phyloP scores from a whole-genome alignment of 2,888 invertebrate genomes.

The Salpingus planirostris region DNA sequence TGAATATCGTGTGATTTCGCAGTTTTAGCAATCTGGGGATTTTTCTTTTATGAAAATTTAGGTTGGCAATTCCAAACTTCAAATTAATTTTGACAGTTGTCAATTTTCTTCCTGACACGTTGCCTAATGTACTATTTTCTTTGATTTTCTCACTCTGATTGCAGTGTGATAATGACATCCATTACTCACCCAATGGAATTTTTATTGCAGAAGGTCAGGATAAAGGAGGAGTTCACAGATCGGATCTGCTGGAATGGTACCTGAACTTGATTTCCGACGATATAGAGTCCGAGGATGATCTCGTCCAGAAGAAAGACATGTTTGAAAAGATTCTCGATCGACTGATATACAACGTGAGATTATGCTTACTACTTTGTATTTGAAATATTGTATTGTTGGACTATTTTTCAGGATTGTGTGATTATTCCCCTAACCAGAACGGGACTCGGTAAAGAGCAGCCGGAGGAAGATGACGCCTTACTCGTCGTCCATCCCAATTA shows the following conservation, averaged over 20 bases:
- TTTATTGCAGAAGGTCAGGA: constrained; percentile 26
- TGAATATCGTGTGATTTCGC: no score
- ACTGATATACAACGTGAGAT: constrained; percentile 74
- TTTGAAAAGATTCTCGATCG: constrained; percentile 93
- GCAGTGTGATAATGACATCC: no score
- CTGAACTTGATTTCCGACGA: constrained; percentile 76
- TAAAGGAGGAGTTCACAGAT: constrained; percentile 65
- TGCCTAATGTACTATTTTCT: no score
- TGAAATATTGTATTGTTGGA: constrained; percentile 5
- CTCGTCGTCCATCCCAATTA: constrained; percentile 97
- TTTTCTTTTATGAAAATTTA: no score
- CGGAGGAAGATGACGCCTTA: constrained; percentile 65
- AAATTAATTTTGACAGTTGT: no score
- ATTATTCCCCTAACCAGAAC: constrained; percentile 63
- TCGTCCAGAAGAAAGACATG: constrained; percentile 77
- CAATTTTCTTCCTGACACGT: no score
- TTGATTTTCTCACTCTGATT: constrained; percentile 2
- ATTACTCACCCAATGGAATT: background rate
- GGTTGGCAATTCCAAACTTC: no score
- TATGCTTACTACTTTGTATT: background rate
- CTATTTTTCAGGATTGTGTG: constrained; percentile 61
- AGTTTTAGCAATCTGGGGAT: no score
- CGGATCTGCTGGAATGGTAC: constrained; percentile 89
- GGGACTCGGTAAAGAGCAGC: constrained; percentile 44
- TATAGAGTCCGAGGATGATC: constrained; percentile 85